Evolutionary conservation across 2,113 vertebrate genomes (phyloP).

Genomic region (Protomyctophum bolini): DNA sequence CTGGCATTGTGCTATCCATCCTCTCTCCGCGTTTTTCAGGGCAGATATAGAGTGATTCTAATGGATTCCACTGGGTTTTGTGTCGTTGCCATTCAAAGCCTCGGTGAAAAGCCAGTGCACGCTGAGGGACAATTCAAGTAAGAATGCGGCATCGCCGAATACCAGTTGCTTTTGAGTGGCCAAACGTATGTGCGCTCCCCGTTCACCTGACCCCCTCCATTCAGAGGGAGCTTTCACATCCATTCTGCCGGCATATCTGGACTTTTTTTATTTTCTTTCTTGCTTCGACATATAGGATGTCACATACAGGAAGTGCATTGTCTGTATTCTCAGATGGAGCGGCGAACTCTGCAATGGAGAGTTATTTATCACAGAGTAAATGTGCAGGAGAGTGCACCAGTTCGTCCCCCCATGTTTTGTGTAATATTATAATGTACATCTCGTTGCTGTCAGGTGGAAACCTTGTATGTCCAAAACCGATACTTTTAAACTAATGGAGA

Average conservation of each 20-base stretch:
- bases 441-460: too few species aligned
- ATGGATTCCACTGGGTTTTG: constrained; percentile 57
- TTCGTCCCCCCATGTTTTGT: too few species aligned
- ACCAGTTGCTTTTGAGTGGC: constrained; percentile 36
- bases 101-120: constrained; percentile 46
- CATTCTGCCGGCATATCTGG: constrained; percentile 5
- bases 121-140: constrained; percentile 52
- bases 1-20: constrained; percentile 48
- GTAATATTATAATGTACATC: too few species aligned
- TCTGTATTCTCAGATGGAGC: not conserved
- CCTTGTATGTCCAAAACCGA: too few species aligned
- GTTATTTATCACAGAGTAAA: not conserved
- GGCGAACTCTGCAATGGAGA: not conserved
- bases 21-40: constrained; percentile 31
- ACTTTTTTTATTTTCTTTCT: not conserved
- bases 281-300: not conserved
- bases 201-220: constrained; percentile 14
- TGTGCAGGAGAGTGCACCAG: too few species aligned
- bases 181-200: constrained; percentile 23
- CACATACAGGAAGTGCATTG: not conserved
- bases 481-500: too few species aligned
- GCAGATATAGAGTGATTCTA: constrained; percentile 55
- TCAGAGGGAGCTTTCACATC: constrained; percentile 22
- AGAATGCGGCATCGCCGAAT: constrained; percentile 57
- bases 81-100: constrained; percentile 52